Evolutionary conservation across 2,797 vertebrate genomes (phyloP).

Genomic region (Benthosema pterotum): DNA sequence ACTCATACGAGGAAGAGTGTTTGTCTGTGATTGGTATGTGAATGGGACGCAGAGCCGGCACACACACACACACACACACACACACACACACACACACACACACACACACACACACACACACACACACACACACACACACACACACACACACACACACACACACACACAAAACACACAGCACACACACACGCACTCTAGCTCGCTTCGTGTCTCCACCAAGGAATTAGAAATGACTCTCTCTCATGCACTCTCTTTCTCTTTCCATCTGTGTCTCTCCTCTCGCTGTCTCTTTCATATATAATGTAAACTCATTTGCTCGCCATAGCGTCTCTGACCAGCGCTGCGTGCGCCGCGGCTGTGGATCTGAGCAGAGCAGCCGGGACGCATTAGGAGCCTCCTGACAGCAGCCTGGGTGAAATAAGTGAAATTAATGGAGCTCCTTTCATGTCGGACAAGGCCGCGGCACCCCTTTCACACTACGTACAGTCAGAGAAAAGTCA

Average conservation of each 20-base stretch:
- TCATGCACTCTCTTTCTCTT: slow-evolving; percentile 1
- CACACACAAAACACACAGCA: background rate
- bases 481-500: slow-evolving; percentile 93
- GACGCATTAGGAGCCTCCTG: slow-evolving; percentile 88
- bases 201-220: slow-evolving; percentile 64
- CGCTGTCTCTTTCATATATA: slow-evolving; percentile 75
- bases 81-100: background rate
- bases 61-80: background rate
- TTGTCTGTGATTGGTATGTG: too few species aligned
- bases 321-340: slow-evolving; percentile 62
- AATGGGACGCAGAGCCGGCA: too few species aligned
- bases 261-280: slow-evolving; percentile 20
- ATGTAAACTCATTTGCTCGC: slow-evolving; percentile 84
- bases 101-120: background rate
- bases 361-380: slow-evolving; percentile 86
- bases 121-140: background rate
- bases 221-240: slow-evolving; percentile 78
- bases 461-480: slow-evolving; percentile 87
- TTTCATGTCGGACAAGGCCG: slow-evolving; percentile 91
- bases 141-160: background rate
- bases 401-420: slow-evolving; percentile 90
- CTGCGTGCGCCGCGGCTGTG: slow-evolving; percentile 69
- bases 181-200: slow-evolving; percentile 40
- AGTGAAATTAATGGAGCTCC: slow-evolving; percentile 94
- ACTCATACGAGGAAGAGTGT: too few species aligned